These are phyloP conservation scores for Lithophane ornitopus DNA, from an alignment of 2,888 invertebrate genomes.

Conservation along the genomic window DNA sequence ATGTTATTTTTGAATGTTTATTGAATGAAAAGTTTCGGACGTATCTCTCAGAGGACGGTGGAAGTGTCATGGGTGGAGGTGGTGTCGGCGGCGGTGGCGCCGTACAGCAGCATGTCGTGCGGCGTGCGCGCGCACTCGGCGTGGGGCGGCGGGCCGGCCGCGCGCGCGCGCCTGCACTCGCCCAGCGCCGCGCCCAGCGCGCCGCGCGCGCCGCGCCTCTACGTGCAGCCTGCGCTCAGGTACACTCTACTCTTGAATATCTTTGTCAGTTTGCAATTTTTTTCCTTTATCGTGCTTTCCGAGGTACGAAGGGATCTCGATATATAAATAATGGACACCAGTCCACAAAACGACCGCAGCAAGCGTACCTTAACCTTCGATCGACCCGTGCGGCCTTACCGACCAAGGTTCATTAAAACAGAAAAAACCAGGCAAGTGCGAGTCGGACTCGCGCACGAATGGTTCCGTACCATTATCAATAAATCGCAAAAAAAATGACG, in stretches of 20 bases:
- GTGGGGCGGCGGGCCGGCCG: constrained; percentile 94
- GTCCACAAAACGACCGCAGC: no score
- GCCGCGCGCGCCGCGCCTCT: constrained; percentile 93
- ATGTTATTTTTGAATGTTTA: not conserved
- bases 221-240: constrained; percentile 87
- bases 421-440: no score
- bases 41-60: constrained; percentile 29
- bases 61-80: constrained; percentile 86
- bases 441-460: no score
- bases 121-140: constrained; percentile 95
- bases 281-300: not conserved
- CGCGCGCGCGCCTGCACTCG: constrained; percentile 92
- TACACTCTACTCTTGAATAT: constrained; percentile 28
- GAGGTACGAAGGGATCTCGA: no score
- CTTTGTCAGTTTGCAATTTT: no score
- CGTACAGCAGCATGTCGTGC: constrained; percentile 93
- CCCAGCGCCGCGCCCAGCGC: constrained; percentile 95
- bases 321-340: no score
- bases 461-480: no score
- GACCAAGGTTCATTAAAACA: not conserved
- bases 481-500: no score
- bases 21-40: not conserved
- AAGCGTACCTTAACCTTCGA: no score
- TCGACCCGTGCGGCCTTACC: not conserved
- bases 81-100: constrained; percentile 85